phyloP scores from a whole-genome alignment of 2,888 invertebrate genomes.

The Panzeria rudis region DNA sequence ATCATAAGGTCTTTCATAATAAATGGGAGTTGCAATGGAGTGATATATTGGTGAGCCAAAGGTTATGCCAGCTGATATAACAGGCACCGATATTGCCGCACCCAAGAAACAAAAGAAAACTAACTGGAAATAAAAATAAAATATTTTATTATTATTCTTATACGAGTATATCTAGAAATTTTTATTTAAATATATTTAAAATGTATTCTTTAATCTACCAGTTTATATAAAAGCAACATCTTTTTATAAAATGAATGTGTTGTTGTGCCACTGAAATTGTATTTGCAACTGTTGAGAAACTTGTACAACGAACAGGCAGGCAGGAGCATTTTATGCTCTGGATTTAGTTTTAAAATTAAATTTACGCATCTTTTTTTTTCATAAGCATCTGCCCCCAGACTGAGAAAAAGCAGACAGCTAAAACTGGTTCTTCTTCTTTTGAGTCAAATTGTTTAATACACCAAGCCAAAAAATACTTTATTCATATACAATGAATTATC shows the following conservation, averaged over 20 bases:
- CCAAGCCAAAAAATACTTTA: no score
- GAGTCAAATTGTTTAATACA: background rate
- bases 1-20: conserved; percentile 60
- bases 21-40: conserved; percentile 40
- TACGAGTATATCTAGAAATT: no score
- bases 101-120: conserved; percentile 36
- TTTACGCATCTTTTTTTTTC: background rate
- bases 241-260: conserved; percentile 7
- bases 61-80: conserved; percentile 68
- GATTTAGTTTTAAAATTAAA: background rate
- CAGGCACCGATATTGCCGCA: conserved; percentile 38
- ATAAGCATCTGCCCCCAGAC: background rate
- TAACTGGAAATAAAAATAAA: conserved; percentile 50
- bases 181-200: no score
- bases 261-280: conserved; percentile 32
- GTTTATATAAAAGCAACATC: conserved; percentile 41
- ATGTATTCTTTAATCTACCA: conserved; percentile 31
- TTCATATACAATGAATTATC: no score
- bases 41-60: conserved; percentile 62
- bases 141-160: background rate
- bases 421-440: conserved; percentile 33
- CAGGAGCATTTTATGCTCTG: conserved; percentile 33
- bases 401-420: background rate
- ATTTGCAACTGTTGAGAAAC: conserved; percentile 48
- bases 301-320: conserved; percentile 6